Conservation (phyloP, 2,797 vertebrate genomes). For the Chaunax sp. region DNA sequence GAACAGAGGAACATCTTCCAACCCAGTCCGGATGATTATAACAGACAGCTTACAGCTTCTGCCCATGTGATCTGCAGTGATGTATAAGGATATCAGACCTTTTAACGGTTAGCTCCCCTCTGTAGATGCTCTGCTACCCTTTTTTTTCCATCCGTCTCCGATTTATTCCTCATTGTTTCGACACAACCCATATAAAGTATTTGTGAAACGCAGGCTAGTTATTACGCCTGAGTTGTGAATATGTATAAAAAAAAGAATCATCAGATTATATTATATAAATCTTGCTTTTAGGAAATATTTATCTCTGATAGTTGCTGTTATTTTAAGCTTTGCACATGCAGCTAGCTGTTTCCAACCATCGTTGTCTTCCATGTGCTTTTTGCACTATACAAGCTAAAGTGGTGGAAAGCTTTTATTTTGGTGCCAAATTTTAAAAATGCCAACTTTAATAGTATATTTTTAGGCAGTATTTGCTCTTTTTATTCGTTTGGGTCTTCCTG, state of each 20-base stretch:
- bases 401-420: conserved; percentile 31
- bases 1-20: not conserved
- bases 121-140: no score
- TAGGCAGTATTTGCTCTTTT: conserved; percentile 20
- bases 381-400: conserved; percentile 31
- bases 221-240: conserved; percentile 82
- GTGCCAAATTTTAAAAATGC: conserved; percentile 73
- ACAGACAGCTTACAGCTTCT: conserved; percentile 26
- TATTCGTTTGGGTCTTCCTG: conserved; percentile 52
- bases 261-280: conserved; percentile 26
- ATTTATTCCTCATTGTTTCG: no score
- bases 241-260: conserved; percentile 41
- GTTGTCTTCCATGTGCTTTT: conserved; percentile 61
- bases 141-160: no score
- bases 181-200: no score
- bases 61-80: conserved; percentile 2
- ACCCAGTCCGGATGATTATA: not conserved
- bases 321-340: conserved; percentile 35
- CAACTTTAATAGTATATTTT: no score
- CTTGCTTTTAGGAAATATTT: conserved; percentile 33
- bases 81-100: no score
- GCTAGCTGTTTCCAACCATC: conserved; percentile 33
- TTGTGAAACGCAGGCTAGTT: no score
- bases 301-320: conserved; percentile 25
- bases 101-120: no score